These are phyloP conservation scores for Clarias platycephalus DNA, from an alignment of 2,797 vertebrate species.

Conservation along the genomic window DNA sequence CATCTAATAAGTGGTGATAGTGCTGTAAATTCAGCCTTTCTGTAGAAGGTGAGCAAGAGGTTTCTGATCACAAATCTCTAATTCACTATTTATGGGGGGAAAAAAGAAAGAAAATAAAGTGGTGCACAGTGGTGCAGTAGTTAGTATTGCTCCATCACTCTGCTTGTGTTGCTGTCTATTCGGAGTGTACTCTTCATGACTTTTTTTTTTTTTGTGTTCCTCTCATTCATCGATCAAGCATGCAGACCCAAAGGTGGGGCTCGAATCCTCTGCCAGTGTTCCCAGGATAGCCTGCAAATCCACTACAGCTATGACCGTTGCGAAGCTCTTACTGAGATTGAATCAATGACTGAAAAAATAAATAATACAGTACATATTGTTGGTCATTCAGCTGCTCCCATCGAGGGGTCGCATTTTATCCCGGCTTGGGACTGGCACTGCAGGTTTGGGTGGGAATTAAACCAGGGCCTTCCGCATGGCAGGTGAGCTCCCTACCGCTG, in stretches of 20 bases:
- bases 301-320: not conserved
- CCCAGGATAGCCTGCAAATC: not conserved
- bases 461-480: not conserved
- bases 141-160: not conserved
- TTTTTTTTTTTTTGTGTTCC: not conserved
- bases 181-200: not conserved
- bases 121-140: not conserved
- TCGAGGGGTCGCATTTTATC: no score
- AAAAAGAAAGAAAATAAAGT: not conserved
- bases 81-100: not conserved
- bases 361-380: not conserved
- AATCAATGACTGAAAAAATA: not conserved
- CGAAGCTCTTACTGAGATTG: not conserved
- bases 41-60: conserved; percentile 19
- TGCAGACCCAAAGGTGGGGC: no score
- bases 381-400: no score
- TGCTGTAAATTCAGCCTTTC: conserved; percentile 45
- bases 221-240: not conserved
- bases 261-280: no score
- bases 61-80: not conserved
- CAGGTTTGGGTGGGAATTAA: no score
- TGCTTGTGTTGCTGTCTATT: not conserved
- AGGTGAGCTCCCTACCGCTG: no score
- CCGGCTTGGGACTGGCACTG: no score
- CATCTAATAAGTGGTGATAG: conserved; percentile 40